These are phyloP conservation scores for Antheraea mylitta DNA, from an alignment of 1,140 invertebrate genomes.

Conservation along the genomic window DNA sequence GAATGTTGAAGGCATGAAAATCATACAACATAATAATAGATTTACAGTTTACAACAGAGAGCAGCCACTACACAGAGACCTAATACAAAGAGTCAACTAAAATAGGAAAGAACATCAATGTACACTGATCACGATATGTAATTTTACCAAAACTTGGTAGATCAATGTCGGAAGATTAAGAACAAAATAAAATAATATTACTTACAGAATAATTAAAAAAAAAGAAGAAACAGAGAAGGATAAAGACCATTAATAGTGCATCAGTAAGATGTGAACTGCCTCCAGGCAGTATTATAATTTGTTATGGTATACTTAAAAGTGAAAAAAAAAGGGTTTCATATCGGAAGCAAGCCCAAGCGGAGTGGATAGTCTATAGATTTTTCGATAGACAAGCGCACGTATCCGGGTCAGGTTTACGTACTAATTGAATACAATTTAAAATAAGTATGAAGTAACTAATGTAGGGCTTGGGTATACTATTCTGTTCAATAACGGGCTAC, in stretches of 20 bases:
- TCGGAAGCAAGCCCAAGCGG: conserved; percentile 75
- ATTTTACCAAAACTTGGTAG: conserved; percentile 22
- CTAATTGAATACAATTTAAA: conserved; percentile 47
- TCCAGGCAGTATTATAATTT: conserved; percentile 39
- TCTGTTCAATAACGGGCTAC: conserved; percentile 52
- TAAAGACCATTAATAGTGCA: conserved; percentile 54
- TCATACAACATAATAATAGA: conserved; percentile 76
- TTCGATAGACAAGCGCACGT: conserved; percentile 58
- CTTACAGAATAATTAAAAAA: background rate
- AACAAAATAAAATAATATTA: background rate
- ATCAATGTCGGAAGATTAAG: conserved; percentile 26
- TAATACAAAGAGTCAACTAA: conserved; percentile 70
- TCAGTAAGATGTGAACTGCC: conserved; percentile 48
- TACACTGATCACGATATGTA: conserved; percentile 38
- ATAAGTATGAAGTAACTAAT: conserved; percentile 34
- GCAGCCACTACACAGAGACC: conserved; percentile 78
- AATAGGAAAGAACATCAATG: conserved; percentile 50
- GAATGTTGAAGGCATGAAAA: conserved; percentile 77
- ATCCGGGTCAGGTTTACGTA: conserved; percentile 44
- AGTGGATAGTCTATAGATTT: conserved; percentile 49
- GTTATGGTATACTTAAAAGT: conserved; percentile 40
- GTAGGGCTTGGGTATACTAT: conserved; percentile 47
- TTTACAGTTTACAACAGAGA: conserved; percentile 77
- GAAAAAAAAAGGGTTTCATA: conserved; percentile 47
- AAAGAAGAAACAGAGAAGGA: conserved; percentile 19